phyloP scores from a whole-genome alignment of 2,797 vertebrate genomes.

The Chelmon rostratus region DNA sequence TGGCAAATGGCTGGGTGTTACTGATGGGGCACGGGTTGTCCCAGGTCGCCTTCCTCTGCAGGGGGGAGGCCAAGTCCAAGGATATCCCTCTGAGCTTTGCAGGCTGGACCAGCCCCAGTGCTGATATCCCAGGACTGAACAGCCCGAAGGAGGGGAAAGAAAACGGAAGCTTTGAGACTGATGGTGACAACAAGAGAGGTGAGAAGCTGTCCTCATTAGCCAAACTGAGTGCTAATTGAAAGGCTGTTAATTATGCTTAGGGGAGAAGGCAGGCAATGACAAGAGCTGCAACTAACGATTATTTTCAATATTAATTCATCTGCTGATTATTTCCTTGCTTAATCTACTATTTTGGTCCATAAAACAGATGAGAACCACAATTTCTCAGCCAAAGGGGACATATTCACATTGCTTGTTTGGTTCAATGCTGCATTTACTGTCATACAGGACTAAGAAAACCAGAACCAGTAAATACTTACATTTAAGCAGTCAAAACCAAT shows the following conservation, averaged over 20 bases:
- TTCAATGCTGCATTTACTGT: neutral
- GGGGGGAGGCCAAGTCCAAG: slow-evolving; percentile 61
- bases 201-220: slow-evolving; percentile 21
- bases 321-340: neutral
- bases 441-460: neutral
- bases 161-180: slow-evolving; percentile 88
- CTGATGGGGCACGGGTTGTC: slow-evolving; percentile 87
- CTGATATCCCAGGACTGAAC: slow-evolving; percentile 51
- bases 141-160: slow-evolving; percentile 83
- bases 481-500: no score
- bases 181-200: slow-evolving; percentile 73
- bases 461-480: no score
- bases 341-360: neutral
- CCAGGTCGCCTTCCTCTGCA: slow-evolving; percentile 88
- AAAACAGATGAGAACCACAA: neutral
- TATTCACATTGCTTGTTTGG: neutral
- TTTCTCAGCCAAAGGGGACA: neutral
- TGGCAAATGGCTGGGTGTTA: slow-evolving; percentile 92
- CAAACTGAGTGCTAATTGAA: neutral
- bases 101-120: slow-evolving; percentile 77
- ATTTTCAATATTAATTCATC: neutral
- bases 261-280: neutral
- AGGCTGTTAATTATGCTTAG: neutral
- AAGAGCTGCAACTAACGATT: neutral
- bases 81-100: slow-evolving; percentile 76